A percentile compares a stretch with the other conserved stretches of the same genome.
These are phyloP conservation scores for Colinus virginianus DNA, from an alignment of 2,113 vertebrate genomes.

Conservation along the genomic window DNA sequence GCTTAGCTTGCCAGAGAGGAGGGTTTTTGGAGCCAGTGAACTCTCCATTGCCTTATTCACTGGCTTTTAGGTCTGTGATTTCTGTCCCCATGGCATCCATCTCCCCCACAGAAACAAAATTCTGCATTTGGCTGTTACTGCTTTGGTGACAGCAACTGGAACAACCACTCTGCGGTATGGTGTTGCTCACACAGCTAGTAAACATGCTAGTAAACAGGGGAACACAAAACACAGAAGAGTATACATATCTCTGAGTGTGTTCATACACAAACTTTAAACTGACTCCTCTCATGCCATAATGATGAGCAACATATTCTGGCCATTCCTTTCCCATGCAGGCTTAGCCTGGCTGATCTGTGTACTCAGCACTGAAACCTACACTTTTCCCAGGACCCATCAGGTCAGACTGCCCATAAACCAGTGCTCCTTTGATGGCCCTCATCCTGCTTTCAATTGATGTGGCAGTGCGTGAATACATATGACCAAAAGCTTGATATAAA, in stretches of 20 bases:
- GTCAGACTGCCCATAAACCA: constrained; percentile 45
- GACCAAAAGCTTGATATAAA: constrained; percentile 56
- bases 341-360: constrained; percentile 51
- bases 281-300: constrained; percentile 26
- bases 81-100: background rate
- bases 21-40: background rate
- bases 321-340: constrained; percentile 44
- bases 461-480: background rate
- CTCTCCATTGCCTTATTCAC: background rate
- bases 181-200: background rate
- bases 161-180: background rate
- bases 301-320: constrained; percentile 51
- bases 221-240: background rate
- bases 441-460: constrained; percentile 58
- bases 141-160: background rate
- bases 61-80: background rate
- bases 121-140: background rate
- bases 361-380: constrained; percentile 57
- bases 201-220: background rate
- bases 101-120: background rate
- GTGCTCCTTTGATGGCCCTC: constrained; percentile 50
- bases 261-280: background rate
- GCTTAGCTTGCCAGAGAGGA: background rate
- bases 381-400: constrained; percentile 62
- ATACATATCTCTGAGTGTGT: background rate